Evolutionary conservation across 2,888 invertebrate genomes (phyloP), one percentile per base, ranked within the genome.

Genomic region (Falcaria lacertinaria): DNA sequence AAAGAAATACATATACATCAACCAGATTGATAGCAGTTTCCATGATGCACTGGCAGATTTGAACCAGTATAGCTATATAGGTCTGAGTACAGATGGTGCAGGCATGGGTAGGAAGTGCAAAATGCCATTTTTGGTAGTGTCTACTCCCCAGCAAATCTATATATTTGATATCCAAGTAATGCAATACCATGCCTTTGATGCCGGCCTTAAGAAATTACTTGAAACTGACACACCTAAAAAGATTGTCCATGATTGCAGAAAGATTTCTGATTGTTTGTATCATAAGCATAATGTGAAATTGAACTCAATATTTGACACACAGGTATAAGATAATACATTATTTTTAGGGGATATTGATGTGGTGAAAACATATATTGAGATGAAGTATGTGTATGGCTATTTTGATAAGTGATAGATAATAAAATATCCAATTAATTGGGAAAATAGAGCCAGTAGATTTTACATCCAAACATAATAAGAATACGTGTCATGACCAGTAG

Each of bases 221-320:
- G 84, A 89, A 58, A 76, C 78, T 71, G 79, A 79, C 25, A 63
- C 55, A 39, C 83, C 90, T 19, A 83, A 89, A 43, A 91, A 92
- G 76, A 90, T 92, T 52, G 79, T 91, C 22, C 92, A 92, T 77
- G 90, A 92, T 60, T 91, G 90, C 50, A 80, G 92, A 46, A 82
- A 85, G 50, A 62, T 91, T 43, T 90, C 91, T 0, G 92, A 92
- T 60, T 90, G 91, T 54, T 71, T 93, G 37, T 88, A 80, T 65
- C 91, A 92, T 62, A 90, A 91, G 58, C 92, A 91, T 65, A 78
- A 84, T 66, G 85, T 92, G 8, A 82, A 86, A 54, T 66, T 92
- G 41, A 71, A 78, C 44, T 91, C 91, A 56, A 83, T 93, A 33
- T 92, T 92, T 86, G 92, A 92, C 65, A 92, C 91, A 48, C 90